Evolutionary conservation across 2,797 vertebrate species (phyloP), one percentile per base, ranked within the genome.

Genomic region (Enteromius unitaeniatus): DNA sequence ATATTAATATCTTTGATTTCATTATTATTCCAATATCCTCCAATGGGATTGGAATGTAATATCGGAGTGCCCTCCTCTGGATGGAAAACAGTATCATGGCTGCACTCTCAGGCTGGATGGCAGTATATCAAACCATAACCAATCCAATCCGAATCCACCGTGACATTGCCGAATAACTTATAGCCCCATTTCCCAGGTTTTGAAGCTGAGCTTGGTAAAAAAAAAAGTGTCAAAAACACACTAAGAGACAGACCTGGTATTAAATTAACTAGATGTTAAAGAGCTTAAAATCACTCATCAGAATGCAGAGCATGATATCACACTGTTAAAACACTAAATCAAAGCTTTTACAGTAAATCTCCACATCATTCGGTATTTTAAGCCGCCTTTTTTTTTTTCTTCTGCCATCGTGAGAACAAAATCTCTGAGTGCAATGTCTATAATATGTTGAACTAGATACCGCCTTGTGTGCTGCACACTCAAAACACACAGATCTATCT

Each of bases 1-100:
- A 79, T 78, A 85, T 81, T 81, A 82, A 76, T 51, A 81, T 37
- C 68, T 47, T 84, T 65, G 65, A 73, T 37, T 72, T 64, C 64
- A 65, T 55, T 79, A 83, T 80, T 83, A 86, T 75, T 75, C 69
- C 34, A 60, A 81, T 69, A 70, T 83, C 79, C 42, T 67, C 70
- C 65, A 26, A 84, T 64, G 31, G 62, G 72, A 78, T 11, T 51
- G 58, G 55, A 87, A 23, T 55, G 85, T 73, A 86, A 82, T 77
- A 78, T 77, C n/a, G 8, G 78, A 88, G 87, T 85, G 87, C 84
- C 84, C 85, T 87, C 87, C 69, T 85, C 88, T 87, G 85, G 85
- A 81, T 76, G 65, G 26, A 85, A 47, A 79, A 78, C 40, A 78
- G 73, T 42, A 83, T 67, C 65, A 68, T 34, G 73, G 42, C 73